A percentile compares a stretch with the other conserved stretches of the same genome.
phyloP scores from a whole-genome alignment of 2,888 invertebrate species.

The Drosophila testacea region DNA sequence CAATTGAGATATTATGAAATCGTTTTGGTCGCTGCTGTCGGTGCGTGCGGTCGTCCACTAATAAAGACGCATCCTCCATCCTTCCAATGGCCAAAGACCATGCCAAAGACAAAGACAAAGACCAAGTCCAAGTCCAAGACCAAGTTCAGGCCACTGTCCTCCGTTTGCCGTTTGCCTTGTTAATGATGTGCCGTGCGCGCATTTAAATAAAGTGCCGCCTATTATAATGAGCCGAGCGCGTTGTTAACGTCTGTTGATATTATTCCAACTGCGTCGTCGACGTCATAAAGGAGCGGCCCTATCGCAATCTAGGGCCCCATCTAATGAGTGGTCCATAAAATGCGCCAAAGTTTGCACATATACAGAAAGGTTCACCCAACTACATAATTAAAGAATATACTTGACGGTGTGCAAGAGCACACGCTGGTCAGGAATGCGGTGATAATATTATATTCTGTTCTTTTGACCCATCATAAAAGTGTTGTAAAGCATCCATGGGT shows the following conservation, averaged over 20 bases:
- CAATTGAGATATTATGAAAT: slow-evolving; percentile 80
- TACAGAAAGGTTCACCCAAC: slow-evolving; percentile 43
- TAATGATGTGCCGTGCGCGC: slow-evolving; percentile 79
- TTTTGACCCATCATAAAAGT: slow-evolving; percentile 7
- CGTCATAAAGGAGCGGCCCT: slow-evolving; percentile 72
- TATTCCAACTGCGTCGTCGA: slow-evolving; percentile 54
- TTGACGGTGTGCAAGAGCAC: slow-evolving; percentile 21
- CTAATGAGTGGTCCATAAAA: slow-evolving; percentile 75
- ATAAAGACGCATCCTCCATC: slow-evolving; percentile 70
- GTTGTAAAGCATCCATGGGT: not conserved
- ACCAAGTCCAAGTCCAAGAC: not conserved
- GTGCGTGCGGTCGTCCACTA: slow-evolving; percentile 75
- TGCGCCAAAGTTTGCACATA: slow-evolving; percentile 68
- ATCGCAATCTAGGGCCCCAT: slow-evolving; percentile 43
- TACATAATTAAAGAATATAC: slow-evolving; percentile 62
- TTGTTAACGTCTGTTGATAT: slow-evolving; percentile 63
- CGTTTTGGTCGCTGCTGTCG: slow-evolving; percentile 51
- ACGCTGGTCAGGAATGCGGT: slow-evolving; percentile 43
- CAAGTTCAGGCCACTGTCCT: slow-evolving; percentile 6
- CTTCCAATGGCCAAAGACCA: slow-evolving; percentile 25
- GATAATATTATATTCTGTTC: slow-evolving; percentile 22
- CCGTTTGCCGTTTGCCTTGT: slow-evolving; percentile 64
- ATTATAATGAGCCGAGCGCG: slow-evolving; percentile 74
- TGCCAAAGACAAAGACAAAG: too few relatives aligned
- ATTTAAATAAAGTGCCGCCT: slow-evolving; percentile 80